Evolutionary conservation across 2,888 invertebrate genomes (phyloP).

Genomic region (Gastrophysa polygoni): DNA sequence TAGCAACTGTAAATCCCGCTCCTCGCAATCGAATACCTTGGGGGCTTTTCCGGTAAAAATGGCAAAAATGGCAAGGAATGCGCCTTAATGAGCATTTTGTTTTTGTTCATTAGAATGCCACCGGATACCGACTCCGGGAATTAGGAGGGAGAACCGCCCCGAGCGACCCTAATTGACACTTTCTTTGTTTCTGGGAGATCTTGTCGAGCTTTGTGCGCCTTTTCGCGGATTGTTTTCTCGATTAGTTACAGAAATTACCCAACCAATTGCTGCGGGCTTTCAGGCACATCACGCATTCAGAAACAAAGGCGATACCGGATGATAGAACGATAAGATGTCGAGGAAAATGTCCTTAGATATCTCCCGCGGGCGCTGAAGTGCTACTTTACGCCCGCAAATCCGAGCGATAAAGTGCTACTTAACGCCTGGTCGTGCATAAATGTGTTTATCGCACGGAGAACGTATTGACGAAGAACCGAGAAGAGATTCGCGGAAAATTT

Average conservation of each 20-base stretch:
- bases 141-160: neutral
- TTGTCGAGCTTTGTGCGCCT: neutral
- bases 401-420: too few species aligned
- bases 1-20: neutral
- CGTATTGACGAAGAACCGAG: too few species aligned
- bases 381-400: too few species aligned
- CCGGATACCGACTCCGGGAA: neutral
- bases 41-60: neutral
- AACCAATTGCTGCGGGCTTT: too few species aligned
- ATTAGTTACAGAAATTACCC: neutral
- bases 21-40: neutral
- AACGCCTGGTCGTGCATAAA: too few species aligned
- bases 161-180: neutral
- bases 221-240: neutral
- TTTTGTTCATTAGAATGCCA: slow-evolving; percentile 5
- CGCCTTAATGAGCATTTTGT: slow-evolving; percentile 11
- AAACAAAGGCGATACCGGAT: too few species aligned
- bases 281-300: too few species aligned
- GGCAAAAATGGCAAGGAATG: neutral
- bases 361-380: too few species aligned
- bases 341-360: too few species aligned
- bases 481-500: too few species aligned
- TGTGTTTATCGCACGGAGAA: too few species aligned
- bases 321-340: too few species aligned
- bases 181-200: neutral